Percentiles rank a stretch among this genome's conserved stretches.
phyloP scores from a whole-genome alignment of 2,888 invertebrate species.

The Ectemnius cavifrons region DNA sequence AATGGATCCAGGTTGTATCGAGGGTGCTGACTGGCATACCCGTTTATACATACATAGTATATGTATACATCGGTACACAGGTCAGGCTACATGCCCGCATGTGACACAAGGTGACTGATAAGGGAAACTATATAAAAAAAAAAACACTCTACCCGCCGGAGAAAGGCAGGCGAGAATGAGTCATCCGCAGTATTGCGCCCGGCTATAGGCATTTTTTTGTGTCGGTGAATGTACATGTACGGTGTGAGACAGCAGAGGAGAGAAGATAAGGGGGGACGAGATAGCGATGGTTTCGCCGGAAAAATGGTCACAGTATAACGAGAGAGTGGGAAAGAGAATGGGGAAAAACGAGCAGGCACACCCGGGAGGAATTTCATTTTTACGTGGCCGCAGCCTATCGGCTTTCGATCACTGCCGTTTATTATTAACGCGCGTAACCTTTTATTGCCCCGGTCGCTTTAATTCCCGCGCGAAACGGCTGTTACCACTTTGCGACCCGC shows the following conservation, averaged over 20 bases:
- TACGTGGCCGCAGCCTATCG: conserved; percentile 49
- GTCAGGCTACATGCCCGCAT: too few relatives aligned
- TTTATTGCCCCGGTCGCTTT: conserved; percentile 51
- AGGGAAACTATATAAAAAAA: too few relatives aligned
- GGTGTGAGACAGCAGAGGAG: background rate
- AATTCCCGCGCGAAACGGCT: conserved; percentile 33
- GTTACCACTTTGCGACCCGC: conserved; percentile 2
- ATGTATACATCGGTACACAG: too few relatives aligned
- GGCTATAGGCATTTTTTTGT: too few relatives aligned
- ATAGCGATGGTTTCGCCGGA: background rate
- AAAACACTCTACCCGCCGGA: too few relatives aligned
- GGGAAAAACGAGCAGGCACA: conserved; percentile 15
- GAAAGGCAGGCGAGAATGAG: too few relatives aligned
- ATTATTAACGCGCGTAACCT: conserved; percentile 53
- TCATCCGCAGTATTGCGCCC: too few relatives aligned
- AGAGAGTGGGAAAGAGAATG: conserved; percentile 45
- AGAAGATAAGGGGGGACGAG: background rate
- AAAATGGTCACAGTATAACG: conserved; percentile 41
- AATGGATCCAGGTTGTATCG: too few relatives aligned
- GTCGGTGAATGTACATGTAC: too few relatives aligned
- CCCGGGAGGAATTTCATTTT: conserved; percentile 51
- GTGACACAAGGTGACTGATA: too few relatives aligned
- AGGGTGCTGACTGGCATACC: too few relatives aligned
- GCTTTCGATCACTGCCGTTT: conserved; percentile 55
- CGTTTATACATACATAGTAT: too few relatives aligned